Base-by-base conservation (phyloP, 2,888 invertebrate species). In the Malthinus flaveolus region DNA sequence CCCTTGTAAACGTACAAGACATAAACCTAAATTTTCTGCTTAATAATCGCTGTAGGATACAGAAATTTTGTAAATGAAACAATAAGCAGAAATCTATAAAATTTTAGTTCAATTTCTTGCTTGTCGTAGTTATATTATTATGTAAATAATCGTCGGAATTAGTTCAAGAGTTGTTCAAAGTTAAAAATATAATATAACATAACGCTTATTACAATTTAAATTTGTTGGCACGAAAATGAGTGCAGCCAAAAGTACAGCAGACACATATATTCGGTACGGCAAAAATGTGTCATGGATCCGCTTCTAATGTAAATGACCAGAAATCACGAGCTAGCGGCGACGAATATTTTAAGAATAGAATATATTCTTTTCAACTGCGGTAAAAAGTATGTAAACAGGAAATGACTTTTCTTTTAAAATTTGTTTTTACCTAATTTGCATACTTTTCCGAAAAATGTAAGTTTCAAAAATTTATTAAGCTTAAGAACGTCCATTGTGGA, bases 141-240 rank as follows among this genome's bases (percentile, higher is more conserved):
- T 3, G 5, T 23, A 23, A n/a, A 23, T 13, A 15, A 15, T 12
- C 1, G 13, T 7, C 23, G 23, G 15, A 42, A 42, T 12, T 42
- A 15, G 39, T 15, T 6, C 39, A 42, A 23, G 39, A 15, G 12
- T 39, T 42, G 23, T 42, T 15, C 15, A 42, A 8, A 42, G 13
- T 42, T 42, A 42, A 42, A 42, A 42, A 42, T 23, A 23, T 42
- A 42, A 42, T 42, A 23, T 23, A 9, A 11, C 46, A 39, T 50
- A 46, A 37, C 39, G 46, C 50, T 49, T 50, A 56, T 56, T 56
- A 56, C 56, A 56, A 56, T 56, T 50, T 50, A 47, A 50, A 56
- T 56, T 50, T 50, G 50, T 56, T 56, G 56, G 56, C 56, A 56
- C 23, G 46, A 15, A 32, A 42, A 31, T 42, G 13, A 42, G 39